A percentile compares a stretch with the other conserved stretches of the same genome.
Conservation (phyloP, 2,888 invertebrate genomes). For the Heliconius sara region DNA sequence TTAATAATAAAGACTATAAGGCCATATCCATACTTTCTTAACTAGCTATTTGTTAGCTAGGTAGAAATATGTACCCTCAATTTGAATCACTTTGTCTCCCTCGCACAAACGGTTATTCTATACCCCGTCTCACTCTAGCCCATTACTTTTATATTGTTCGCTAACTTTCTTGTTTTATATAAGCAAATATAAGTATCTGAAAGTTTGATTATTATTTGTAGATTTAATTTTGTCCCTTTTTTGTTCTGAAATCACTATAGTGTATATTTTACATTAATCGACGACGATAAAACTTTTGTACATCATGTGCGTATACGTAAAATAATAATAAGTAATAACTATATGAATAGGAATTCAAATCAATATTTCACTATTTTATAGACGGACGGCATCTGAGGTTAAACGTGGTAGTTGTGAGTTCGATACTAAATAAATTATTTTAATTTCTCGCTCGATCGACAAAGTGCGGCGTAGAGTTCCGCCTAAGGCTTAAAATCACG, state of each 20-base stretch:
- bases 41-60: slow-evolving; percentile 83
- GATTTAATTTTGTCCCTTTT: slow-evolving; percentile 54
- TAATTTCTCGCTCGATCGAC: not conserved
- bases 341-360: not conserved
- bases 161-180: slow-evolving; percentile 84
- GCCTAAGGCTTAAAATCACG: not conserved
- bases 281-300: too few relatives aligned
- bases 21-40: slow-evolving; percentile 77
- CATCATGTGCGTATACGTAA: not conserved
- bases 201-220: slow-evolving; percentile 83
- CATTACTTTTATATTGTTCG: slow-evolving; percentile 85
- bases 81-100: slow-evolving; percentile 79
- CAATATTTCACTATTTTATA: not conserved
- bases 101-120: slow-evolving; percentile 58
- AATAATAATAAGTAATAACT: too few relatives aligned
- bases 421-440: not conserved
- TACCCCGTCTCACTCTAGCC: slow-evolving; percentile 72
- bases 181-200: slow-evolving; percentile 84
- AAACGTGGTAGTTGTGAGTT: not conserved
- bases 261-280: not conserved
- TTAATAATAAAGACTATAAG: slow-evolving; percentile 15
- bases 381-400: not conserved
- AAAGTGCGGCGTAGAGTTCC: not conserved
- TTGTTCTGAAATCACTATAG: not conserved
- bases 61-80: slow-evolving; percentile 84